Percentiles rank a stretch among this genome's conserved stretches.
Conservation (phyloP, 2,797 vertebrate genomes). For the Melanogrammus aeglefinus region DNA sequence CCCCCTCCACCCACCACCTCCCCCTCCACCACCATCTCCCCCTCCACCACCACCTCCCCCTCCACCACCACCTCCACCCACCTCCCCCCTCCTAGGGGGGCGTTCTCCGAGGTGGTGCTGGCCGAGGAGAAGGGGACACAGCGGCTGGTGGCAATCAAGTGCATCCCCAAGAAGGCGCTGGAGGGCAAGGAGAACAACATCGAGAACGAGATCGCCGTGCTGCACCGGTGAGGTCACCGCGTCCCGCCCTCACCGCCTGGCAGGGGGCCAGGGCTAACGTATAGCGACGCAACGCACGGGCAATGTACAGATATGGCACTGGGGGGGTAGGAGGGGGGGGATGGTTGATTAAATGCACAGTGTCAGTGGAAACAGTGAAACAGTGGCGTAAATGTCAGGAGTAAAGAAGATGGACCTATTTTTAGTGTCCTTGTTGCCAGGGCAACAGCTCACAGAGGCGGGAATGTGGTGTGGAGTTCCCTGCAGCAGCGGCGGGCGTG, state of each 20-base stretch:
- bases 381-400: conserved; percentile 79
- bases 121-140: conserved; percentile 89
- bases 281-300: background rate
- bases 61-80: background rate
- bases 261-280: background rate
- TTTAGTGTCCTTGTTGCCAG: conserved; percentile 82
- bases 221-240: conserved; percentile 81
- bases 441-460: conserved; percentile 77
- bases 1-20: no score
- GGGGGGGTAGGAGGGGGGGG: conserved; percentile 20
- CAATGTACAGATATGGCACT: conserved; percentile 28
- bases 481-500: conserved; percentile 64
- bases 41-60: background rate
- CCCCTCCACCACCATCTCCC: background rate
- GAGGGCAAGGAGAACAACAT: conserved; percentile 95
- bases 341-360: conserved; percentile 65
- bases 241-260: background rate
- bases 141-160: conserved; percentile 94
- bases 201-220: conserved; percentile 93
- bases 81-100: conserved; percentile 72
- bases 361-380: conserved; percentile 73
- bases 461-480: conserved; percentile 76
- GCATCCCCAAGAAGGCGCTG: conserved; percentile 93
- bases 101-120: conserved; percentile 95
- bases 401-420: conserved; percentile 80